Evolutionary conservation across 2,113 vertebrate species (phyloP), one percentile per base, ranked within the genome.

Genomic region (Planiliza haematocheilus): DNA sequence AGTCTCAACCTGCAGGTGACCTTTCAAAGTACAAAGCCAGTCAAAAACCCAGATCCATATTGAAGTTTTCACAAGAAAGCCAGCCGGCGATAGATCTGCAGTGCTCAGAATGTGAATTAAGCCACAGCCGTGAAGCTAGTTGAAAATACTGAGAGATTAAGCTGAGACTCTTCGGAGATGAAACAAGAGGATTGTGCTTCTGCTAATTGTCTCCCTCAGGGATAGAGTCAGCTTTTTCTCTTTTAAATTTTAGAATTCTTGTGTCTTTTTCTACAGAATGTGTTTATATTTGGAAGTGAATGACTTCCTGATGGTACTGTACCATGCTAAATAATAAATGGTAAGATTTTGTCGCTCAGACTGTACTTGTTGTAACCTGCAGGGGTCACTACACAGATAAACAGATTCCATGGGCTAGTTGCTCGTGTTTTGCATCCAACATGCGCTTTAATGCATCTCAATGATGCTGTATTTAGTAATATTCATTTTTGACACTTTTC

Each of bases 161-260:
- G 69, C 10, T 13, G 51, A 82, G 80, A 81, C 87, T 89, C 67
- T 76, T 79, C 74, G 12, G 64, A 81, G 79, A 88, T 90, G 76
- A 87, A 89, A 83, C 78, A 5, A 30, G 38, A 45, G 82, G 70
- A 83, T 83, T 72, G 83, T 73, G 78, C 74, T 77, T 55, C 64
- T 67, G 86, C 83, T 91, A 90, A 91, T 89, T 89, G 84, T 74
- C 73, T 91, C 87, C 87, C 89, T 86, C 46, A 63, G 87, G 90
- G 67, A 89, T 81, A 65, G 56, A 77, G 10, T 37, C 62, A 62
- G 55, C 17, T 53, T 52, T 43, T 41, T 43, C 43, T 12, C 46
- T 51, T 68, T 73, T 55, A 74, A 69, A 65, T 18, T 2, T n/a
- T 61, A 17, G 13, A 45, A 69, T 66, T 69, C 53, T 46, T 71